Base-by-base conservation (phyloP, 1,140 invertebrate genomes). In the Frieseomelitta varia region DNA sequence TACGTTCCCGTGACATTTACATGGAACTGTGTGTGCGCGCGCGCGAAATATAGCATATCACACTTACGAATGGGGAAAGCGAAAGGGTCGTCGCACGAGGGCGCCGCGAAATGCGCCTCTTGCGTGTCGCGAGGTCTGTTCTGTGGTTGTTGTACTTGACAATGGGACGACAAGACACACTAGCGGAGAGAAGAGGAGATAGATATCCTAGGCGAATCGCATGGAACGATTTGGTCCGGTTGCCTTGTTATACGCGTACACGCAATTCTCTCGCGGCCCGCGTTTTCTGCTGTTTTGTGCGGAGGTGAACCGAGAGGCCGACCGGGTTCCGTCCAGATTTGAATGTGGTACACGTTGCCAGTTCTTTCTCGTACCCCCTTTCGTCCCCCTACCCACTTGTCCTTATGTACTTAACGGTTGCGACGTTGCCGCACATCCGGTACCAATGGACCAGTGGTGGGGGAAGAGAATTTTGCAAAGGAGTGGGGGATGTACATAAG, bases 341-440 rank as follows among this genome's bases (percentile, higher is more conserved):
- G 91, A 92, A 93, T 91, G 90, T 93, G 90, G 89, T 91, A 93
- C 93, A 93, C 92, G 93, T 94, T 94, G 93, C 93, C 93, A 93
- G 91, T 92, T 94, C 92, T 91, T 91, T 91, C 90, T 85, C 84
- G 67, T 82, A 78, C 67, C 85, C 77, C 88, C 87, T 85, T 77
- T 53, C 72, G 12, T 47, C 63, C 65, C 76, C 56, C 79, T 83
- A 75, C 75, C 89, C 75, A 85, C 80, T 78, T 78, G 78, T 84
- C 81, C 90, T 90, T 92, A 93, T 93, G 83, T 92, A 92, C 91
- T 93, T 93, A 93, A 93, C 92, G 90, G 91, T 93, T 95, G 94
- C 94, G 92, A 94, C 90, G 94, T 94, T 95, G 94, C 93, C 94
- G 92, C 88, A 92, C 90, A 92, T 93, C 92, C 93, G 92, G 93